Evolutionary conservation across 2,888 invertebrate genomes (phyloP), one percentile per base, ranked within the genome.

Genomic region (Julus scanicus): DNA sequence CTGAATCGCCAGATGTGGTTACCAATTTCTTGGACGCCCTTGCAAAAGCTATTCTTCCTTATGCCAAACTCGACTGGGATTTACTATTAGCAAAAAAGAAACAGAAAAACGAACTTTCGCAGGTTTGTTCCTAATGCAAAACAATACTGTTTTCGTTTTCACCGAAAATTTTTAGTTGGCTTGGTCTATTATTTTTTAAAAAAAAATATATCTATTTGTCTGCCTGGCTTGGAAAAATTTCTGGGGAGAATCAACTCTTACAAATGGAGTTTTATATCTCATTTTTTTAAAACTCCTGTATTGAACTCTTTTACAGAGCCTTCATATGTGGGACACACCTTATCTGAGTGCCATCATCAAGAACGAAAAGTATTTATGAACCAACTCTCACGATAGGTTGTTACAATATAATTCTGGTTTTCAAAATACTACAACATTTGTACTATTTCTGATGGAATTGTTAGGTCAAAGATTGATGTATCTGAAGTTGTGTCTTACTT

Each of bases 301-400:
- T 86, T 49, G 44, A 86, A 86, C 88, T 63, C 20, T 63, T 86
- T 29, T 84, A 48, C 88, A 91, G 91, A 90, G 89, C 37, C 88
- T 93, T 3, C 91, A 91, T 89, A 93, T 94, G 4, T 99, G 98
- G 98, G 98, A 99, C 92, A 95, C 97, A 0, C 95, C 97, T 0
- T 98, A 97, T 92, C 97, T 95, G 91, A 95, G 44, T 29, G 91
- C 91, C 13, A 20, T 91, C 37, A 91, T 91, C 8, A 91, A 92
- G 90, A 91, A 91, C 71, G 90, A 91, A 89, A 90, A 90, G 91
- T 92, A 88, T n/a, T n/a, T n/a, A 63, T 6, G n/a, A 63, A 63
- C 57, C n/a, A 17, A 13, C 53, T 48, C 48, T 48, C 0, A 44
- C 2, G 8, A 8, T 8, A 44, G 44, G 44, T 44, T 44, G 44